Evolutionary conservation across 2,797 vertebrate genomes (phyloP), one percentile per base, ranked within the genome.

Genomic region (Coreius guichenoti): DNA sequence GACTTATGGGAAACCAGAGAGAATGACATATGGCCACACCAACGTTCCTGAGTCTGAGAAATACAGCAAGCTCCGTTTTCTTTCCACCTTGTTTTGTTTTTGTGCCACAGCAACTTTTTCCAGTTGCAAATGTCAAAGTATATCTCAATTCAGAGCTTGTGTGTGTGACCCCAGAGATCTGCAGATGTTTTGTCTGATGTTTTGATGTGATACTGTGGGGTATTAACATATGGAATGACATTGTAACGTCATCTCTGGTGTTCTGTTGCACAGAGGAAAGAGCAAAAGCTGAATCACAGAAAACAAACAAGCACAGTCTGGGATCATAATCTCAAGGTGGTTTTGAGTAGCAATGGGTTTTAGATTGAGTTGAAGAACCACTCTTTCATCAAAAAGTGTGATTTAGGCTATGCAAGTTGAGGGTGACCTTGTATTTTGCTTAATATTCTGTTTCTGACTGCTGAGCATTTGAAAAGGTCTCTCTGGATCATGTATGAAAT

Each of bases 11-110:
- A n/a, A 84, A 39, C 56, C 73, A 43, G 86, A 29, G 65, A 74
- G 79, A 80, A 83, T 85, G 86, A 86, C 82, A 81, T 87, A 83
- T 51, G 91, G 91, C 89, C 88, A 89, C 87, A 88, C 86, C 81
- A 89, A 90, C 79, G 84, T 86, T 89, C 91, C 92, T 92, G 88
- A 76, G 90, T 92, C 91, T 89, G 81, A 91, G 91, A 90, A 92
- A 90, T 86, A 82, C 85, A 92, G 83, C 84, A 49, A 77, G 80
- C 78, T 86, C 16, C 1, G n/a, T 70, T 58, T 85, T 87, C 85
- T 83, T 51, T 81, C 63, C 76, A 86, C 82, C 76, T 84, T 74
- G 29, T 65, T 73, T 83, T 56, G 70, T 79, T 82, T 80, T 54
- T 72, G 43, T 51, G 63, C 43, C 36, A 31, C 31, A 14, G 12